These are phyloP conservation scores for Nowickia ferox DNA, from an alignment of 2,888 invertebrate genomes.

Conservation along the genomic window DNA sequence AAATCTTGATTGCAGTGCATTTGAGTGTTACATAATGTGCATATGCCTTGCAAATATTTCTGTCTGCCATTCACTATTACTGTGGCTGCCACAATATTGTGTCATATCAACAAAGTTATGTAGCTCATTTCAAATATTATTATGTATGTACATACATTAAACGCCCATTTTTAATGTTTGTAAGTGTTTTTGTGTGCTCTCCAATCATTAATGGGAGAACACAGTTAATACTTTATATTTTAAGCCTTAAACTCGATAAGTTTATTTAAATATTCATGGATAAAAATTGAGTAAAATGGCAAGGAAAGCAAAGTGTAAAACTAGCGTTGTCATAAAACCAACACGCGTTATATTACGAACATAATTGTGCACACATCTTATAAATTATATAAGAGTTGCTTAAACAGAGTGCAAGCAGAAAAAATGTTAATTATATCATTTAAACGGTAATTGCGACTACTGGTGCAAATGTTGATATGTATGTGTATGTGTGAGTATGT, in stretches of 20 bases:
- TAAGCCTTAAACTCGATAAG: slow-evolving; percentile 3
- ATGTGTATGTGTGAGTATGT: not conserved
- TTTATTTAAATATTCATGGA: slow-evolving; percentile 40
- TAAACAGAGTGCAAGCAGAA: slow-evolving; percentile 27
- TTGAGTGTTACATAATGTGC: slow-evolving; percentile 31
- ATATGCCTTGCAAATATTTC: slow-evolving; percentile 8
- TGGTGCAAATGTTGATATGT: not conserved
- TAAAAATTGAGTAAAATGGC: slow-evolving; percentile 6
- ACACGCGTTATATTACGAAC: not conserved
- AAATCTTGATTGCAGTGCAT: slow-evolving; percentile 45
- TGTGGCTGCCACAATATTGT: not conserved
- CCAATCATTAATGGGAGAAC: slow-evolving; percentile 7
- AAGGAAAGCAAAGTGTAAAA: not conserved
- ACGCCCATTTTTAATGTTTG: too few relatives aligned
- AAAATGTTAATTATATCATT: slow-evolving; percentile 40
- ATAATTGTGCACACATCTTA: slow-evolving; percentile 3
- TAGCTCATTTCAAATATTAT: not conserved
- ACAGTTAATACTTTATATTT: slow-evolving; percentile 19
- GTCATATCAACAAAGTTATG: slow-evolving; percentile 10
- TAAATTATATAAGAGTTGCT: slow-evolving; percentile 13
- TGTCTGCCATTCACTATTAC: not conserved
- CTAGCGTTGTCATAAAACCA: not conserved
- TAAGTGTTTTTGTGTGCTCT: slow-evolving; percentile 1
- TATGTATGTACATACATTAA: not conserved
- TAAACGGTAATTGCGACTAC: slow-evolving; percentile 24